Percentiles rank a stretch among this genome's conserved stretches.
phyloP scores from a whole-genome alignment of 1,140 invertebrate species.

The Octopus sinensis region DNA sequence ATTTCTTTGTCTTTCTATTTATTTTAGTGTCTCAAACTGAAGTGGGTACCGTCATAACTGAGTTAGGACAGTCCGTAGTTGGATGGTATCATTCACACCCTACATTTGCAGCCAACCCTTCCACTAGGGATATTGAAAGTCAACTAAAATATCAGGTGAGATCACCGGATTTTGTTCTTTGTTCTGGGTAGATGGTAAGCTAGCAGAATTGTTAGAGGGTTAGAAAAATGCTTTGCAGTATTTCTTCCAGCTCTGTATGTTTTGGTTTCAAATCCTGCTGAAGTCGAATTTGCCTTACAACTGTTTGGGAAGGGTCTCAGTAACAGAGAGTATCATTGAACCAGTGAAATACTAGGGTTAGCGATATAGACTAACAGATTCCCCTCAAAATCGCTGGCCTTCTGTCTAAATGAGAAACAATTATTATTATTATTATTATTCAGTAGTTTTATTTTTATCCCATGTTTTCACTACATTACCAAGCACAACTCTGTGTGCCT shows the following conservation, averaged over 20 bases:
- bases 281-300: not conserved
- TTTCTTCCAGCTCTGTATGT: not conserved
- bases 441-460: no score
- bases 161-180: not conserved
- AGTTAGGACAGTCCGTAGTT: conserved; percentile 66
- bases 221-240: not conserved
- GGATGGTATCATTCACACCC: conserved; percentile 98
- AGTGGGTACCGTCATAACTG: conserved; percentile 61
- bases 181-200: not conserved
- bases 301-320: not conserved
- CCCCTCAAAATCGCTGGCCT: no score
- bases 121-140: conserved; percentile 73
- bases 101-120: conserved; percentile 80
- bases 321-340: not conserved
- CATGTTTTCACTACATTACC: no score
- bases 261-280: not conserved
- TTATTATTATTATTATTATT: no score
- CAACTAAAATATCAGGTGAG: conserved; percentile 60
- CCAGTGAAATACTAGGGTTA: not conserved
- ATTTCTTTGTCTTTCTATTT: no score
- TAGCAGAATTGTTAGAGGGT: not conserved
- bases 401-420: no score
- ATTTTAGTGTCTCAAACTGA: conserved; percentile 62
- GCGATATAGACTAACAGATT: no score
- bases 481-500: no score